Evolutionary conservation across 1,140 invertebrate genomes (phyloP), one percentile per base, ranked within the genome.

Genomic region (Oreohelix idahoensis): DNA sequence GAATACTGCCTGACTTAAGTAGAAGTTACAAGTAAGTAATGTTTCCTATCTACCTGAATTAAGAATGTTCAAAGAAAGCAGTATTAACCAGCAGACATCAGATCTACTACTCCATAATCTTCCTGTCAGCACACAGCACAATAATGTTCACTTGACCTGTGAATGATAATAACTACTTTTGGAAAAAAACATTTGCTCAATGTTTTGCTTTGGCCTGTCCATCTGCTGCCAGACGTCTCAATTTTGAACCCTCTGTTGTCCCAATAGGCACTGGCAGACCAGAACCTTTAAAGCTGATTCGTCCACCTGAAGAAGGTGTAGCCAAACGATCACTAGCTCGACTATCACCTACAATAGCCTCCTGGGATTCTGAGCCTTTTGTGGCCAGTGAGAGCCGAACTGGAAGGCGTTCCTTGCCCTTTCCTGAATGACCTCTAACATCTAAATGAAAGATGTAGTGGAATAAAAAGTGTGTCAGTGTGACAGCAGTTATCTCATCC

Each of bases 301-400:
- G 81, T 71, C 89, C 90, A 75, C 90, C 90, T 80, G 90, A 90
- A 36, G 90, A 91, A 17, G 90, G 90, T 38, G 90, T 91, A 26
- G 90, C 88, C 81, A 91, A 83, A 78, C 90, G 86, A 73, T 91
- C 90, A 86, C 88, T 89, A 29, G 88, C 85, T 71, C 86, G 84
- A 86, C 87, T 88, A 58, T 90, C 90, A 5, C 71, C 70, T 69
- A 87, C 86, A 29, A 86, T 79, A 69, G 81, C 84, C 51, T 87
- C 88, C 38, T 86, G 86, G 15, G 83, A 81, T 75, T 90, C 90
- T 29, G 87, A 86, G 23, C 88, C 89, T 70, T 89, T 86, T 58
- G 87, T 89, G 53, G 89, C 86, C 73, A 91, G 83, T 38, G 89
- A 89, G 73, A 91, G 84, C 35, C 88, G 85, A 63, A 88, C 89